Conservation (phyloP, 92 coral and sea anemone species). For the Umimayanthus chanpuru region DNA sequence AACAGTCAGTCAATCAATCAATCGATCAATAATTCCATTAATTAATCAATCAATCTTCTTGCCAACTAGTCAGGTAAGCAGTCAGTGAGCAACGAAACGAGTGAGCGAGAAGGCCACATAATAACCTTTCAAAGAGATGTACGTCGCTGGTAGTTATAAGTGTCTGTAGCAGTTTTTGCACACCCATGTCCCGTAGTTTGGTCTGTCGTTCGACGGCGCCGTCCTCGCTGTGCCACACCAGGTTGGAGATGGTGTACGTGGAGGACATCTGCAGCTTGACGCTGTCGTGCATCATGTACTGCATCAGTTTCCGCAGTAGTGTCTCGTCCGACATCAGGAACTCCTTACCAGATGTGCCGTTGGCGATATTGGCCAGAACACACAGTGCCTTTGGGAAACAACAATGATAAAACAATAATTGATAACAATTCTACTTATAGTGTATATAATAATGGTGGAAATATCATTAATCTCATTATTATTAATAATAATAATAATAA, state of each 20-base stretch:
- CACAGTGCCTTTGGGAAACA: slow-evolving; percentile 76
- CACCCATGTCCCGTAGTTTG: slow-evolving; percentile 91
- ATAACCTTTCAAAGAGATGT: slow-evolving; percentile 90
- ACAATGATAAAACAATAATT: too few species aligned
- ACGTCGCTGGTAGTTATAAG: slow-evolving; percentile 89
- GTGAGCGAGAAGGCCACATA: neutral
- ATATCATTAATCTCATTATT: too few species aligned
- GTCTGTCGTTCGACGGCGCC: slow-evolving; percentile 88
- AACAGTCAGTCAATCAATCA: too few species aligned
- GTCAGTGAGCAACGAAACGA: too few species aligned
- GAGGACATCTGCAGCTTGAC: slow-evolving; percentile 97
- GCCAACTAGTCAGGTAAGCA: too few species aligned
- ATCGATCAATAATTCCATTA: too few species aligned
- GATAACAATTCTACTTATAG: too few species aligned
- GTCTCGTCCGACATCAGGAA: slow-evolving; percentile 88
- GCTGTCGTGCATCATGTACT: slow-evolving; percentile 96
- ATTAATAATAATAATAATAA: too few species aligned
- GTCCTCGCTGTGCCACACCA: slow-evolving; percentile 96
- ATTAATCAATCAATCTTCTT: too few species aligned
- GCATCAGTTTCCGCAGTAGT: slow-evolving; percentile 76
- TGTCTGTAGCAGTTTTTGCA: slow-evolving; percentile 88
- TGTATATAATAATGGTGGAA: too few species aligned
- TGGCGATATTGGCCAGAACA: slow-evolving; percentile 95
- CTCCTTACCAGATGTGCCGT: slow-evolving; percentile 94
- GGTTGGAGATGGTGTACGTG: slow-evolving; percentile 93